Base-by-base conservation (phyloP, 2,113 vertebrate species). In the Brachyhypopomus occidentalis region DNA sequence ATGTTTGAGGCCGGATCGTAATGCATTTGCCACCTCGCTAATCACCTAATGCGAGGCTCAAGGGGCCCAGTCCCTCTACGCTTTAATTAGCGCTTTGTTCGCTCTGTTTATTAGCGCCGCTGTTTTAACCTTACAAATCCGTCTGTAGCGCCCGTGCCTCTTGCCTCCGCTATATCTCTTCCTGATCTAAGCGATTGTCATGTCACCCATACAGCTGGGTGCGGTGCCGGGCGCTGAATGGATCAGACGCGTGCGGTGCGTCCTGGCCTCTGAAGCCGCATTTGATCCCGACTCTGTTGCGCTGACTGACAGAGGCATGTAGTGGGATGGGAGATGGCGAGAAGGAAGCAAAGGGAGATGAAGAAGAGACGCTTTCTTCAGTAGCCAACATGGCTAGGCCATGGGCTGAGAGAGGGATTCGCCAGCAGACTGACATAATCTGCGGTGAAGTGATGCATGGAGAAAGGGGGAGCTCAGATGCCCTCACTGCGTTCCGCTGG, bases 121-220 rank as follows among this genome's bases (percentile, higher is more conserved):
- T 1, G 87, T 48, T 90, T 91, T 88, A 90, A 88, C 89, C 88
- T 89, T 79, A 91, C 90, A 90, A 89, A 91, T 90, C 77, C 73
- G 75, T 81, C 20, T 67, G 56, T 8, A 14, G 36, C 69, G 78
- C 72, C 63, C 45, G 38, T 81, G 58, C 45, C 55, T 27, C 23
- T 79, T 3, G 30, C 30, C 30, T 78, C 84, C 17, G 52, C 38
- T 58, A n/a, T 60, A 23, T 77, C 23, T 62, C 30, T 1, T 16
- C 58, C 41, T 69, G 48, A 60, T 70, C 55, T 63, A 38, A 52
- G 20, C 30, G 66, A 62, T 72, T 77, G 55, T 71, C 72, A 66
- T 55, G 30, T 22, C 69, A 71, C 48, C 45, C 41, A 30, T 11
- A 34, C 23, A 38, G 59, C 30, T 11, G 52, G n/a, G 59, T 17